Evolutionary conservation across 1,140 invertebrate genomes (phyloP).

Genomic region (Ephestia elutella): DNA sequence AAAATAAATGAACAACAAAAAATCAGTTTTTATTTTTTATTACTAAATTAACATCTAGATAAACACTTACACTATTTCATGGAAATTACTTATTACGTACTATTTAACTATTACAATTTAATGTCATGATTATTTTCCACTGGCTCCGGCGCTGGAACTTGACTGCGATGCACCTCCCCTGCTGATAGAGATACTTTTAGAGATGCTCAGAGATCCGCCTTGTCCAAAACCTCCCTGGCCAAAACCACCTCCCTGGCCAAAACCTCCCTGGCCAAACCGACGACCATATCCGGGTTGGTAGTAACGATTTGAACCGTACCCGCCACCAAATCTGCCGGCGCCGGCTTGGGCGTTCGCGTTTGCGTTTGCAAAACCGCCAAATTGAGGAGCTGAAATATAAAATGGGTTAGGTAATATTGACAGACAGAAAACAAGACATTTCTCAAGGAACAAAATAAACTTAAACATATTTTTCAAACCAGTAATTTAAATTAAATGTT

Average conservation of each 20-base stretch:
- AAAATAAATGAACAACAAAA: too few relatives aligned
- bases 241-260: conserved; percentile 8
- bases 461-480: neutral
- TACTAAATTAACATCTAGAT: too few relatives aligned
- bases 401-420: too few relatives aligned
- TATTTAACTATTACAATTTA: too few relatives aligned
- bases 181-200: conserved; percentile 44
- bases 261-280: conserved; percentile 9
- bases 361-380: conserved; percentile 26
- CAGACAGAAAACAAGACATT: too few relatives aligned
- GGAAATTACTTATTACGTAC: too few relatives aligned
- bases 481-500: too few relatives aligned
- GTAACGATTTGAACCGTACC: neutral
- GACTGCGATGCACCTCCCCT: conserved; percentile 28
- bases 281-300: neutral
- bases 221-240: conserved; percentile 16
- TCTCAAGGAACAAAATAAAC: neutral
- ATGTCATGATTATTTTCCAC: conserved; percentile 11
- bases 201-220: conserved; percentile 28
- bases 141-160: conserved; percentile 15
- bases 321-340: conserved; percentile 21
- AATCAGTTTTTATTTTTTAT: too few relatives aligned
- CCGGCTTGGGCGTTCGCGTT: conserved; percentile 26
- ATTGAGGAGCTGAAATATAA: conserved; percentile 29
- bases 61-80: too few relatives aligned